These are phyloP conservation scores for Phragmatobia fuliginosa DNA, from an alignment of 2,888 invertebrate genomes.

Conservation along the genomic window DNA sequence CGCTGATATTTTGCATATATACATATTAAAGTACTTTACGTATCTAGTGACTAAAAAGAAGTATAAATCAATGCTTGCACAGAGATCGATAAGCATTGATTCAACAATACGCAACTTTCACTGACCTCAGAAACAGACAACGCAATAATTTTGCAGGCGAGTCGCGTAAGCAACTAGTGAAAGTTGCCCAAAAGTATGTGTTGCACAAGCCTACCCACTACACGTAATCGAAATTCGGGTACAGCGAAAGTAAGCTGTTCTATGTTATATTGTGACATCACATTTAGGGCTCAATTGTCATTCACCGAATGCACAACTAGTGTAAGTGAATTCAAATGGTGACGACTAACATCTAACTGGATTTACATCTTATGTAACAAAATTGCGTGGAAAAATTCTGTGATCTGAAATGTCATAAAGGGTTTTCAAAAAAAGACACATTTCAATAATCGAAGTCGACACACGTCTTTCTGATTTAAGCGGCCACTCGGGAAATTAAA, in stretches of 20 bases:
- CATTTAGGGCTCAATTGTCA: slow-evolving; percentile 54
- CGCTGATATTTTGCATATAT: slow-evolving; percentile 9
- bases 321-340: slow-evolving; percentile 32
- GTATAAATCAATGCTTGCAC: slow-evolving; percentile 38
- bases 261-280: slow-evolving; percentile 65
- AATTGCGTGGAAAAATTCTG: slow-evolving; percentile 34
- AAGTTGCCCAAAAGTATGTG: slow-evolving; percentile 84
- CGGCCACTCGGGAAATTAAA: slow-evolving; percentile 43
- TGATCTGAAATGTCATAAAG: slow-evolving; percentile 25
- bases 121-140: slow-evolving; percentile 78
- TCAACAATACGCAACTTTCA: slow-evolving; percentile 79
- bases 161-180: slow-evolving; percentile 82
- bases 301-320: slow-evolving; percentile 48
- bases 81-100: slow-evolving; percentile 47
- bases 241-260: slow-evolving; percentile 80
- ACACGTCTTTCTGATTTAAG: slow-evolving; percentile 50
- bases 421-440: slow-evolving; percentile 41
- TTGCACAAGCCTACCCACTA: slow-evolving; percentile 81
- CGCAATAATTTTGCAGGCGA: slow-evolving; percentile 83
- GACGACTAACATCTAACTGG: slow-evolving; percentile 26
- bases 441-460: slow-evolving; percentile 43
- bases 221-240: slow-evolving; percentile 83
- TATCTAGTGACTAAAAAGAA: slow-evolving; percentile 20
- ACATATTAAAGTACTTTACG: not conserved
- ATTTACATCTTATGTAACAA: slow-evolving; percentile 35